Evolutionary conservation across 2,888 invertebrate genomes (phyloP), one percentile per base, ranked within the genome.

Genomic region (Torymus auratus): DNA sequence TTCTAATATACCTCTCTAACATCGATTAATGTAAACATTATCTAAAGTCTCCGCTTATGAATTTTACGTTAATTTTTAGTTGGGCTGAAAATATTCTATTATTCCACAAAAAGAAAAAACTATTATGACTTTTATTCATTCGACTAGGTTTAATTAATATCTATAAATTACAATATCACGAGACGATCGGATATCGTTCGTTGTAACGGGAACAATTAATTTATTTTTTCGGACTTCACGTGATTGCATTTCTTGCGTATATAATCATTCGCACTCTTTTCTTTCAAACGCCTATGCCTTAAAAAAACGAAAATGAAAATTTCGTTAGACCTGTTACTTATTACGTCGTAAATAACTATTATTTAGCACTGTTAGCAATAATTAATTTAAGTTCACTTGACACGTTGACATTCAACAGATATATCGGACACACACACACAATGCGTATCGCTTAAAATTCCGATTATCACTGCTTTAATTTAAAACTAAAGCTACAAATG

Each of bases 81-180:
- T 72, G 78, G 76, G 78, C 75, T 75, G 53, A 64, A 69, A 75
- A 61, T 60, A 78, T 70, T 74, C 62, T 61, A 70, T 70, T 70
- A 71, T 56, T 71, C 65, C 56, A 68, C 52, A 58, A 78, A 78
- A 81, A 62, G 58, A 78, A 61, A 61, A 78, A 82, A 82, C 75
- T 83, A 83, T 81, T 71, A 67, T 83, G 83, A 83, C 83, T 83
- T 78, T 75, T 77, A 82, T 81, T 78, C 55, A 41, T 83, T 81
- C 73, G 83, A 83, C 83, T 83, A 83, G 83, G 83, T 81, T 81
- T 70, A 75, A 79, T 78, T 78, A 41, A 41, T 41, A 76, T 72
- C 55, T 79, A 81, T 81, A 73, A 76, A 76, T 81, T 78, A 83
- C 72, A 78, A 58, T 81, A 79, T 81, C 55, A 77, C 70, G 69